Evolutionary conservation across 1,140 invertebrate species (phyloP), one percentile per base, ranked within the genome.

Genomic region (Drosophila miranda): DNA sequence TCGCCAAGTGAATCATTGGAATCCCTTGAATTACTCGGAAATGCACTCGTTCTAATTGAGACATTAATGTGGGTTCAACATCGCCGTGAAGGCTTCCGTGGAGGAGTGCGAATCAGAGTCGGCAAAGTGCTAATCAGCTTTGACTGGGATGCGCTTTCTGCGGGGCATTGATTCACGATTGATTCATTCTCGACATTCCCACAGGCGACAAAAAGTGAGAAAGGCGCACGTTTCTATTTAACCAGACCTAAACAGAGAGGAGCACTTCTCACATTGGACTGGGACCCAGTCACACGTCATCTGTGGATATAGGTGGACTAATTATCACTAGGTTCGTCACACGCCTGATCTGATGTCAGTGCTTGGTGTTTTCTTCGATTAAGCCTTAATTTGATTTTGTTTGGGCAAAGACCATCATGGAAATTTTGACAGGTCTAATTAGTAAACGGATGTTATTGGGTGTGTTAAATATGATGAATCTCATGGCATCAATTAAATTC

Each of bases 171-270:
- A 38, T 30, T 56, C 62, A 68, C 19, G 7, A 68, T 42, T 56
- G 64, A 68, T 26, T 68, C 62, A 56, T 23, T 1, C 0, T 8
- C n/a, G 41, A 9, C 51, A 51, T n/a, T n/a, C 61, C 28, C 28
- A 7, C 28, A 7, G 8, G 28, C 8, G 28, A 30, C 28, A 4
- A 34, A 42, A 68, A 62, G 62, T 68, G 64, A 68, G 26, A 69
- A 69, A 68, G 63, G 61, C 63, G 66, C 66, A 69, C 66, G 66
- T 34, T 48, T 56, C 19, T 38, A 68, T 68, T 56, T 56, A 43
- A 41, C 50, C 30, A 11, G 11, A 4, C 34, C 43, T 11, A 0
- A 38, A 11, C 11, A 13, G 34, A 38, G 34, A 6, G 50, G 11
- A 13, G 14, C 59, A 52, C 45, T 30, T 64, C 50, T 16, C 51